Conservation (phyloP, 2,888 invertebrate species). For the Drepana falcataria region DNA sequence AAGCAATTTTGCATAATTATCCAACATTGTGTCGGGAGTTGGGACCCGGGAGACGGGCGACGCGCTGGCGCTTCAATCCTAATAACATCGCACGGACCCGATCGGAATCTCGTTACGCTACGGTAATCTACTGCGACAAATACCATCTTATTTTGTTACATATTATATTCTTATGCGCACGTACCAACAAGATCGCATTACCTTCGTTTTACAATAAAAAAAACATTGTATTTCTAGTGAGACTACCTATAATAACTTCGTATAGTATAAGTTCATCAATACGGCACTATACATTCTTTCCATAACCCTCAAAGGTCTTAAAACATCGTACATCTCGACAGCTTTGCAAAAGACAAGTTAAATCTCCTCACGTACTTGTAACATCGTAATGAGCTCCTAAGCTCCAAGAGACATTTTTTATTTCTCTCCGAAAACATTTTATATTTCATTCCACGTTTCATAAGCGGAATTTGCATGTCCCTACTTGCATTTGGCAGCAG, state of each 20-base stretch:
- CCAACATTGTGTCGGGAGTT: constrained; percentile 53
- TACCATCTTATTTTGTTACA: constrained; percentile 48
- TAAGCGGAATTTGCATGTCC: constrained; percentile 73
- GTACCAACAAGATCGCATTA: neutral
- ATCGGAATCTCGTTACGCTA: constrained; percentile 71
- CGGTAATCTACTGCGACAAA: constrained; percentile 63
- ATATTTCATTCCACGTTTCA: constrained; percentile 78
- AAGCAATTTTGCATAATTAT: constrained; percentile 78
- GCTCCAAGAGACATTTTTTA: constrained; percentile 69
- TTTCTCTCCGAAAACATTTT: constrained; percentile 70
- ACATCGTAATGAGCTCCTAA: constrained; percentile 73
- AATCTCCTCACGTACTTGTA: constrained; percentile 73
- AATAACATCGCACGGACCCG: constrained; percentile 65
- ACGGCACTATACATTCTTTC: too few relatives aligned
- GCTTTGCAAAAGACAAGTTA: constrained; percentile 51
- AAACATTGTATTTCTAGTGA: too few relatives aligned
- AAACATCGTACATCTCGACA: constrained; percentile 37
- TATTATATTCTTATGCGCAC: constrained; percentile 17
- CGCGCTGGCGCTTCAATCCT: constrained; percentile 67
- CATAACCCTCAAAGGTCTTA: constrained; percentile 12
- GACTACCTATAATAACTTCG: neutral
- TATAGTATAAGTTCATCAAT: too few relatives aligned
- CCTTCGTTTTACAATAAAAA: neutral
- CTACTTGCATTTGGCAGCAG: constrained; percentile 68
- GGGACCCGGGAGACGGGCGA: constrained; percentile 57